phyloP scores from a whole-genome alignment of 1,140 invertebrate genomes.

The Carcinoscorpius rotundicauda region DNA sequence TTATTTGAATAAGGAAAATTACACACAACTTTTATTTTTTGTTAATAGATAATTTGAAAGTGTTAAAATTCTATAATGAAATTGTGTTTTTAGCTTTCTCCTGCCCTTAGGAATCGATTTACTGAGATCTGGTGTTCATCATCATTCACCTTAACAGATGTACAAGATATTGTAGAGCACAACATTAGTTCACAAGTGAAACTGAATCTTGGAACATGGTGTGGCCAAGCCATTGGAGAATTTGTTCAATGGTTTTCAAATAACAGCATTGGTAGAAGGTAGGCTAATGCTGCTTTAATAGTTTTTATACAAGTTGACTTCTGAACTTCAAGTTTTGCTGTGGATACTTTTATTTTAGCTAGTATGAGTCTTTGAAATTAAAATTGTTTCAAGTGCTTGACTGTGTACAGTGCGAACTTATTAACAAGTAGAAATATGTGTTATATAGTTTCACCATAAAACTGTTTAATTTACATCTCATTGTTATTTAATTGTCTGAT shows the following conservation, averaged over 20 bases:
- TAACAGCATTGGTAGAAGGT: slow-evolving; percentile 57
- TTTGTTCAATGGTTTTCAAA: slow-evolving; percentile 66
- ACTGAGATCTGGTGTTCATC: slow-evolving; percentile 97
- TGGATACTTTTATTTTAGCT: too few relatives aligned
- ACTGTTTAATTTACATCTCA: too few relatives aligned
- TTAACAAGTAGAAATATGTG: too few relatives aligned
- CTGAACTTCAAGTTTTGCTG: slow-evolving; percentile 3
- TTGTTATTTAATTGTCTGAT: too few relatives aligned
- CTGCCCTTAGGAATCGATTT: slow-evolving; percentile 91
- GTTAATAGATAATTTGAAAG: too few relatives aligned
- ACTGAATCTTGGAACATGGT: neutral
- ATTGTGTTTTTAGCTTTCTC: slow-evolving; percentile 54
- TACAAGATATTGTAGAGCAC: slow-evolving; percentile 63
- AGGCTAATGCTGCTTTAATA: slow-evolving; percentile 12
- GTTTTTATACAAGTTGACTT: slow-evolving; percentile 10
- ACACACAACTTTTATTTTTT: too few relatives aligned
- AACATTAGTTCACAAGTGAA: slow-evolving; percentile 43
- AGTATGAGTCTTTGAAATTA: too few relatives aligned
- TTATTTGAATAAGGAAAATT: too few relatives aligned
- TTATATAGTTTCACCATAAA: too few relatives aligned
- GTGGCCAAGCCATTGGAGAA: slow-evolving; percentile 46
- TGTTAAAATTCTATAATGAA: too few relatives aligned
- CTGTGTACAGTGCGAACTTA: too few relatives aligned
- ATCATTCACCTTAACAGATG: slow-evolving; percentile 51
- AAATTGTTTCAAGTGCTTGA: too few relatives aligned